Evolutionary conservation across 2,888 invertebrate genomes (phyloP), one percentile per base, ranked within the genome.

Genomic region (Gymnoscelis rufifasciata): DNA sequence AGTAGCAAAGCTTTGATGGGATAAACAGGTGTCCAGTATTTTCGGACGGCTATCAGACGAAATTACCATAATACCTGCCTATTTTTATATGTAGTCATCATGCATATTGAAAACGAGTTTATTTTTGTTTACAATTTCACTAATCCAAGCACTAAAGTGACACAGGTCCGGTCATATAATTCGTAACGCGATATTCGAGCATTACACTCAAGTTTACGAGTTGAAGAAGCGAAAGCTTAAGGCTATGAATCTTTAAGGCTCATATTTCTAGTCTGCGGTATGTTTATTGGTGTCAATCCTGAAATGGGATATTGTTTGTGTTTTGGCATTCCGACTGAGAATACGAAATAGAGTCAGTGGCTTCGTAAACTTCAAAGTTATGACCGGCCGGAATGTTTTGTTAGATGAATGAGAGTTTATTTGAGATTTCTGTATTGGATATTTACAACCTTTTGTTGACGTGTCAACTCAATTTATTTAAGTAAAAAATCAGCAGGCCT

Each of bases 171-270:
- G 43, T 40, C 37, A 38, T 49, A 19, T 45, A 44, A 78, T 71
- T 73, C 68, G 71, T 74, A 71, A 78, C 77, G 75, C 66, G 72
- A 75, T 79, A 76, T 82, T 78, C 75, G 68, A 74, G 74, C 72
- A 70, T 83, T 74, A 80, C 75, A 77, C 76, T 81, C 73, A 76
- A 76, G 66, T 87, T 87, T 86, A 87, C 72, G 83, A 81, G 76
- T 67, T 65, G 59, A 64, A 78, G 77, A 80, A 75, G 77, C 71
- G 68, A 67, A 72, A 74, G 78, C 78, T 79, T 76, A 76, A 63
- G 66, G 79, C 79, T 82, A 86, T 84, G 79, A 83, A 86, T 84
- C 74, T 82, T 86, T 83, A 79, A 83, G 83, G 78, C 78, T 76
- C 69, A 71, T 73, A 74, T 73, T 43, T 47, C 68, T 57, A 66